Percentiles rank a stretch among this genome's conserved stretches.
Evolutionary conservation across 2,888 invertebrate genomes (phyloP).

Genomic region (Panzeria rudis): DNA sequence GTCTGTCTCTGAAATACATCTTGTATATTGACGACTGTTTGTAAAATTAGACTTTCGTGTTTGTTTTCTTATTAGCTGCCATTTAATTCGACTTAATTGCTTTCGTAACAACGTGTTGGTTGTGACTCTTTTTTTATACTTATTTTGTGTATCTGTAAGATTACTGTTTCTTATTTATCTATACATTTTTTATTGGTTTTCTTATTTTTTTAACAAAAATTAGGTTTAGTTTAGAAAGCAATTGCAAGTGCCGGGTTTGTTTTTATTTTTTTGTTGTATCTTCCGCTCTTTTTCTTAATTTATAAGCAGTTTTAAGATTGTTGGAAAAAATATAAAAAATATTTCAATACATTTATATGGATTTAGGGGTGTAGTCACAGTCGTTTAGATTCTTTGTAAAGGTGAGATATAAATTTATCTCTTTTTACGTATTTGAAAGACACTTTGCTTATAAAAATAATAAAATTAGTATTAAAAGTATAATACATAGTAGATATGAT

Average conservation of each 20-base stretch:
- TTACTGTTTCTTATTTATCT: neutral
- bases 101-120: constrained; percentile 42
- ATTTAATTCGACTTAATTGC: constrained; percentile 67
- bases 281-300: constrained; percentile 21
- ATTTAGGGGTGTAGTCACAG: constrained; percentile 9
- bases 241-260: constrained; percentile 44
- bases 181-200: constrained; percentile 10
- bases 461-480: neutral
- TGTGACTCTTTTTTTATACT: constrained; percentile 6
- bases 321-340: constrained; percentile 15
- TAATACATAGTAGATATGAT: neutral
- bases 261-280: constrained; percentile 22
- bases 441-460: neutral
- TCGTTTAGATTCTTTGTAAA: constrained; percentile 6
- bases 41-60: constrained; percentile 35
- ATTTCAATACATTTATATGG: constrained; percentile 26
- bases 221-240: constrained; percentile 64
- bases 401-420: neutral
- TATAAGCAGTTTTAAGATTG: neutral
- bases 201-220: constrained; percentile 30
- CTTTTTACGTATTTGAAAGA: neutral
- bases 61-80: constrained; percentile 56
- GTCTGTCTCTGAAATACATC: neutral
- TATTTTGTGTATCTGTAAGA: constrained; percentile 1
- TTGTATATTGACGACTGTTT: neutral